A percentile compares a stretch with the other conserved stretches of the same genome.
phyloP scores from a whole-genome alignment of 2,888 invertebrate species.

The Yponomeuta cagnagella region DNA sequence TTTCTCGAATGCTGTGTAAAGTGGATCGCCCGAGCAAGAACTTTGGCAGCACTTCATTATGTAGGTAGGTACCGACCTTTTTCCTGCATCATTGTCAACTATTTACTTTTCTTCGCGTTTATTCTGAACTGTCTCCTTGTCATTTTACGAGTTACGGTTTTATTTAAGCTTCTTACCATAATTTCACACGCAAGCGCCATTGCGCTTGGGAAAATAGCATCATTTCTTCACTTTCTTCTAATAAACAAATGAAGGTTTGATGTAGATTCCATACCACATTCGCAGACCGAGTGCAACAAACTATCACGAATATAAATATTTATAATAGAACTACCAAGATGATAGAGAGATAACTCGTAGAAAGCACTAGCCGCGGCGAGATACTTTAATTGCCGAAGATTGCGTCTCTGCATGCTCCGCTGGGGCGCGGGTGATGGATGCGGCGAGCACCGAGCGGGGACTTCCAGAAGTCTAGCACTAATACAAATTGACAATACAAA shows the following conservation, averaged over 20 bases:
- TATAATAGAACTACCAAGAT: neutral
- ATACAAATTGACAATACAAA: no score
- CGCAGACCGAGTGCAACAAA: neutral
- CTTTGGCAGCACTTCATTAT: no score
- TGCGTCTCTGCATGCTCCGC: neutral
- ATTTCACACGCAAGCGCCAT: neutral
- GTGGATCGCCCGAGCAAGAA: no score
- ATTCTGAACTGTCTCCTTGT: neutral
- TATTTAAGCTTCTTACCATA: neutral
- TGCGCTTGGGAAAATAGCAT: neutral
- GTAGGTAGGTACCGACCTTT: neutral
- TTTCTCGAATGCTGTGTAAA: no score
- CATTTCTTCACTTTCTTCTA: neutral
- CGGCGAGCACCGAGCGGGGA: neutral
- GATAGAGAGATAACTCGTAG: constrained; percentile 1
- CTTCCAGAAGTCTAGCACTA: neutral
- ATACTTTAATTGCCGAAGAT: neutral
- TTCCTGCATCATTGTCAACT: neutral
- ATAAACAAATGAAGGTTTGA: neutral
- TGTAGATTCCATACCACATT: neutral
- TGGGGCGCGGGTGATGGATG: neutral
- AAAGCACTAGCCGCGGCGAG: neutral
- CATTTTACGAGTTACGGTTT: neutral
- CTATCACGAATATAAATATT: neutral
- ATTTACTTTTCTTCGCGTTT: neutral